These are phyloP conservation scores for Poecilia latipinna DNA, from an alignment of 2,113 vertebrate genomes.

Conservation along the genomic window DNA sequence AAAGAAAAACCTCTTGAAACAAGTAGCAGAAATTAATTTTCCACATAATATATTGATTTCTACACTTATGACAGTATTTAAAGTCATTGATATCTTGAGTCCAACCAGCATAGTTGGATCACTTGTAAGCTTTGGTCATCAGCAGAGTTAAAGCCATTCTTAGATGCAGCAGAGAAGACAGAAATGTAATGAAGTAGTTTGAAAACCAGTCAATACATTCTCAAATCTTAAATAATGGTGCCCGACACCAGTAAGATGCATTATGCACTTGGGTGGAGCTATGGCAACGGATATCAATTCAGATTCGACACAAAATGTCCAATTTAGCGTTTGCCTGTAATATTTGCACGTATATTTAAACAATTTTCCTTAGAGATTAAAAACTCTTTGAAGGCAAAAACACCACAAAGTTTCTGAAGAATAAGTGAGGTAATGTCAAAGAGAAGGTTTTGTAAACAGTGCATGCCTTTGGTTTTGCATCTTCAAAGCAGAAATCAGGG, in stretches of 20 bases:
- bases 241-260: too few relatives aligned
- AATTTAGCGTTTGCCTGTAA: constrained; percentile 63
- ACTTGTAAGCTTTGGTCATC: too few relatives aligned
- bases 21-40: too few relatives aligned
- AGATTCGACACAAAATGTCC: constrained; percentile 19
- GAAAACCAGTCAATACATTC: not conserved
- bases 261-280: too few relatives aligned
- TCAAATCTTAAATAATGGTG: not conserved
- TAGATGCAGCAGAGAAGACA: too few relatives aligned
- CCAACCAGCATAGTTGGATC: too few relatives aligned
- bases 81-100: not conserved
- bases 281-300: constrained; percentile 30
- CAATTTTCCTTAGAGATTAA: constrained; percentile 34
- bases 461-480: constrained; percentile 40
- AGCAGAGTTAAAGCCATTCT: too few relatives aligned
- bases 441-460: constrained; percentile 70
- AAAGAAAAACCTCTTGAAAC: too few relatives aligned
- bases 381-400: constrained; percentile 24
- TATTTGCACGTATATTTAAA: constrained; percentile 21
- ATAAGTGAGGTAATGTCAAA: constrained; percentile 39
- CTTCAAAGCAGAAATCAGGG: constrained; percentile 59
- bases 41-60: not conserved
- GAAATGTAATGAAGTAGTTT: not conserved
- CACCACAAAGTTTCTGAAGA: constrained; percentile 45
- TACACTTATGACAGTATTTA: not conserved